Percentiles rank a stretch among this genome's conserved stretches.
Conservation (phyloP, 2,888 invertebrate species). For the Acleris cristana region DNA sequence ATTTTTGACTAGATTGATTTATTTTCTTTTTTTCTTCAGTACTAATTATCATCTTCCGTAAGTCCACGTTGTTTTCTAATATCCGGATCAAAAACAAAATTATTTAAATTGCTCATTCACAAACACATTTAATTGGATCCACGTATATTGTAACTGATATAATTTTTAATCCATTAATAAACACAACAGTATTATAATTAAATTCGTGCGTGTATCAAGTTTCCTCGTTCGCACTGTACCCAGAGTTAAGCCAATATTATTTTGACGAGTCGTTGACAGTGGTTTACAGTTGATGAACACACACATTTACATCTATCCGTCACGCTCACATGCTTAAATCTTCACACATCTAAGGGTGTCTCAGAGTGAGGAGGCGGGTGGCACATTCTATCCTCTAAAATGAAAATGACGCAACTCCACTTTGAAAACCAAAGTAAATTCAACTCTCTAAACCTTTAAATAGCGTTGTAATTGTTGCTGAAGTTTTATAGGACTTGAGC, state of each 20-base stretch:
- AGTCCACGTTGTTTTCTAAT: no score
- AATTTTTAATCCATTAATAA: conserved; percentile 49
- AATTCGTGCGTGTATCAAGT: conserved; percentile 73
- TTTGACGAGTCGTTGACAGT: conserved; percentile 83
- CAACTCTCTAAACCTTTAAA: no score
- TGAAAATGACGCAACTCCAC: no score
- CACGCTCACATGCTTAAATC: conserved; percentile 55
- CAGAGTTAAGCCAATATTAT: conserved; percentile 79
- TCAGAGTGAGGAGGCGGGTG: conserved; percentile 73
- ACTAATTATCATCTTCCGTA: no score
- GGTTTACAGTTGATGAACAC: conserved; percentile 80
- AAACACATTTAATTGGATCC: background rate
- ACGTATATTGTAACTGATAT: conserved; percentile 36
- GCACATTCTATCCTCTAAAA: conserved; percentile 52
- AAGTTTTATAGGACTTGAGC: no score
- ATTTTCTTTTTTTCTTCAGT: no score
- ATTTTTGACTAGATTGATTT: no score
- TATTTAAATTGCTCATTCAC: background rate
- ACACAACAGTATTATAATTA: conserved; percentile 61
- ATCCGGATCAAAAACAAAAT: background rate
- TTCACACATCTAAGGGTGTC: conserved; percentile 61
- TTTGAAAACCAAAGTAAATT: no score
- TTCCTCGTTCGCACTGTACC: conserved; percentile 66
- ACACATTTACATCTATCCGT: conserved; percentile 49
- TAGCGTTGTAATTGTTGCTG: no score